Percentiles rank a stretch among this genome's conserved stretches.
Conservation (phyloP, 2,888 invertebrate genomes). For the Agrypnus murinus region DNA sequence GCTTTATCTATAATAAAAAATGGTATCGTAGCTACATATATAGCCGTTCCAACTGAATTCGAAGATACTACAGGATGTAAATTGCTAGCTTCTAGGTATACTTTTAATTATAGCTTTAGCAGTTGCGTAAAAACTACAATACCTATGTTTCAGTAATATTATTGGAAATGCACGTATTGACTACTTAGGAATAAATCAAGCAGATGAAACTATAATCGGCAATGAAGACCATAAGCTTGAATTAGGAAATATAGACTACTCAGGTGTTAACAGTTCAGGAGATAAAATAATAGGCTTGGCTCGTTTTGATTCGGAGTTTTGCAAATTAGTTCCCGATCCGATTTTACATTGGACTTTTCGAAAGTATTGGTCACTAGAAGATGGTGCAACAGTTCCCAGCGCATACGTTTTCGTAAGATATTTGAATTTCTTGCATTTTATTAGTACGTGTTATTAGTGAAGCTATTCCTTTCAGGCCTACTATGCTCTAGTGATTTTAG, state of each 20-base stretch:
- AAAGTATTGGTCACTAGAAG: slow-evolving; percentile 81
- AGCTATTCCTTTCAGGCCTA: slow-evolving; percentile 69
- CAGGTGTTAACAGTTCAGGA: slow-evolving; percentile 70
- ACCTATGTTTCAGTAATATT: slow-evolving; percentile 49
- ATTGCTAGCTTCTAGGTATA: no score
- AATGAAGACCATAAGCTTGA: slow-evolving; percentile 59
- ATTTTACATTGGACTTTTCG: slow-evolving; percentile 81
- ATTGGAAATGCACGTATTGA: slow-evolving; percentile 61
- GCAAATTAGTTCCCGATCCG: slow-evolving; percentile 65
- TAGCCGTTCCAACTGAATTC: slow-evolving; percentile 63
- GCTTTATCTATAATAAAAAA: slow-evolving; percentile 84
- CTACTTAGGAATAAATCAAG: slow-evolving; percentile 65
- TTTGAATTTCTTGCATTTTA: no score
- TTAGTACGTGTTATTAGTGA: no score
- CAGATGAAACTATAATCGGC: slow-evolving; percentile 65
- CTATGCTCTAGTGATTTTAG: slow-evolving; percentile 69
- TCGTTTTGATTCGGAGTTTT: slow-evolving; percentile 63
- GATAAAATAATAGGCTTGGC: slow-evolving; percentile 82
- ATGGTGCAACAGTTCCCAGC: slow-evolving; percentile 87
- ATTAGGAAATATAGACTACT: slow-evolving; percentile 68
- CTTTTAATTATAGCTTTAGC: no score
- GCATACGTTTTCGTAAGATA: slow-evolving; percentile 78
- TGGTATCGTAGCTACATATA: slow-evolving; percentile 64
- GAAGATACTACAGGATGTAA: slow-evolving; percentile 62
- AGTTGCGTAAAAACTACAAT: no score